phyloP scores from a whole-genome alignment of 2,797 vertebrate species.

The Botia almorhae region DNA sequence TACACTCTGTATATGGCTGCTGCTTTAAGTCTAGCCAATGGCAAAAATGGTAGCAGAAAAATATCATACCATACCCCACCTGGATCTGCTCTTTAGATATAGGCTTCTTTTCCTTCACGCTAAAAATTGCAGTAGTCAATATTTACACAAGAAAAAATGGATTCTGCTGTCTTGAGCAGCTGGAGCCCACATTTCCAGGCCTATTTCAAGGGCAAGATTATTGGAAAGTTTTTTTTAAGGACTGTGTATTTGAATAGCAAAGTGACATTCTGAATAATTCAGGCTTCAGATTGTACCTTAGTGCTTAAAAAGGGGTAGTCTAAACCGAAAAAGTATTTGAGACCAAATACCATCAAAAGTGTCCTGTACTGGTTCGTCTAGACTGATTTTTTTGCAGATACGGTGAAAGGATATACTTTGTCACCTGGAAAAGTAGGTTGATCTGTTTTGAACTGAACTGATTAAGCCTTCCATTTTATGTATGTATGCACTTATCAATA shows the following conservation, averaged over 20 bases:
- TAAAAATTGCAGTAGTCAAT: constrained; percentile 17
- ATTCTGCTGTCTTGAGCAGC: neutral
- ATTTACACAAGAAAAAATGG: neutral
- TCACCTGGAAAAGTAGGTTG: constrained; percentile 25
- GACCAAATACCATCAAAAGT: neutral
- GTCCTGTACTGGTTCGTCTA: neutral
- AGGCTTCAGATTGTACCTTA: neutral
- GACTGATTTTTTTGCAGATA: neutral
- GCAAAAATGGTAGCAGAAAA: constrained; percentile 1
- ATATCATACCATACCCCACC: neutral
- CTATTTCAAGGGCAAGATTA: constrained; percentile 22
- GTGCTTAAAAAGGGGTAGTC: neutral
- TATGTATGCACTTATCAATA: neutral
- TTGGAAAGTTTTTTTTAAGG: constrained; percentile 16
- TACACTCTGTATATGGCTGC: constrained; percentile 25
- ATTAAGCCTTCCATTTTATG: neutral
- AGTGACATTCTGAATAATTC: constrained; percentile 23
- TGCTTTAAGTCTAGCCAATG: constrained; percentile 33
- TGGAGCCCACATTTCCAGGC: neutral
- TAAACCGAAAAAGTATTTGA: neutral
- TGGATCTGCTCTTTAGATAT: constrained; percentile 13
- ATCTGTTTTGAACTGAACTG: neutral
- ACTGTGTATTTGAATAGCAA: constrained; percentile 21
- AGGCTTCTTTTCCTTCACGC: neutral
- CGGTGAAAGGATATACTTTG: neutral